Percentiles rank a stretch among this genome's conserved stretches.
phyloP scores from a whole-genome alignment of 2,888 invertebrate species.

The Orthosia gothica region DNA sequence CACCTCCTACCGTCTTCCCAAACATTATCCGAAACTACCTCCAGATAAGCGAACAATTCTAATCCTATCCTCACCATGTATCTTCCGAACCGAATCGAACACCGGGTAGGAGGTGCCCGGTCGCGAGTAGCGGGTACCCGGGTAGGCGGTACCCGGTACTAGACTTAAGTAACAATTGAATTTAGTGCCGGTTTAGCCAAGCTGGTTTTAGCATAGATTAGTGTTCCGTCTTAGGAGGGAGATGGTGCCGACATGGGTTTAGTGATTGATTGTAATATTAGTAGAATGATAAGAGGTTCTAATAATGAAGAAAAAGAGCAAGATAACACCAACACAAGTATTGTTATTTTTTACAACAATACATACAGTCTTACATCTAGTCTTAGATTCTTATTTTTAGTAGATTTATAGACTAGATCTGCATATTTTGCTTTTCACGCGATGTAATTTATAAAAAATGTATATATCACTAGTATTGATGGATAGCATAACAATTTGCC shows the following conservation, averaged over 20 bases:
- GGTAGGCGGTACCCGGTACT: not conserved
- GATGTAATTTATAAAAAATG: too few species aligned
- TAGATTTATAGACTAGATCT: too few species aligned
- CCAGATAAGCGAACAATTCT: conserved; percentile 34
- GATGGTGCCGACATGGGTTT: conserved; percentile 26
- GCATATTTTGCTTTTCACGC: too few species aligned
- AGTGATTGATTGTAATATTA: conserved; percentile 21
- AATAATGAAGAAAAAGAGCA: too few species aligned
- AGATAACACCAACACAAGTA: too few species aligned
- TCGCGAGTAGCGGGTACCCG: not conserved
- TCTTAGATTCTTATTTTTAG: too few species aligned
- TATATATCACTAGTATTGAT: too few species aligned
- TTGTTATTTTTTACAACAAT: too few species aligned
- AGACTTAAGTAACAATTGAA: conserved; percentile 48
- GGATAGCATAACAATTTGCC: too few species aligned
- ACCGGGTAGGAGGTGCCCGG: conserved; percentile 54
- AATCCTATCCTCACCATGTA: conserved; percentile 44
- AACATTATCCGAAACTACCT: conserved; percentile 46
- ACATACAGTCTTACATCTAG: too few species aligned
- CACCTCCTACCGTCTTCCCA: conserved; percentile 15
- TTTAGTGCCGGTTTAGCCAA: conserved; percentile 57
- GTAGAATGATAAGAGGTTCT: not conserved
- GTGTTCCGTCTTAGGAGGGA: conserved; percentile 13
- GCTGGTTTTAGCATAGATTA: conserved; percentile 44
- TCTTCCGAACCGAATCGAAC: conserved; percentile 47